Evolutionary conservation across 2,113 vertebrate species (phyloP), one percentile per base, ranked within the genome.

Genomic region (Leptocoma aspasia): DNA sequence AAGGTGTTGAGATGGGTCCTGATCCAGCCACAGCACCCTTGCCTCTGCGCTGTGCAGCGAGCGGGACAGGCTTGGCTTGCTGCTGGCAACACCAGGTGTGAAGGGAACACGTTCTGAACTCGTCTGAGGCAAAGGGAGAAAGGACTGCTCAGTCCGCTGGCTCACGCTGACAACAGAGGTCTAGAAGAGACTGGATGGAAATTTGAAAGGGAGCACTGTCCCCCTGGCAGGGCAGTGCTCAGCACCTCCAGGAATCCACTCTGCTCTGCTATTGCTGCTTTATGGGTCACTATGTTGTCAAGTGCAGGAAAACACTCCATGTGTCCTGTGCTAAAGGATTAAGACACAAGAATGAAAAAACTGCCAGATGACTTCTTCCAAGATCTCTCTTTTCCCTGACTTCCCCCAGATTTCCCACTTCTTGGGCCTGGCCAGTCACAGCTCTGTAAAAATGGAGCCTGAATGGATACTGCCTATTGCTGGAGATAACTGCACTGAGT

Each of bases 341-440:
- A 92, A 95, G 77, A 92, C 63, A 75, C 73, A 83, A 91, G 79
- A 92, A 92, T 33, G 41, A 79, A 86, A 86, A 93, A 72, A 42
- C 60, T 57, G 37, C n/a, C 82, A 63, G 50, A 88, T 5, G 15
- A 83, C 45, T 83, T 90, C 71, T 93, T 81, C 49, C 41, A 88
- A 89, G 57, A 80, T 65, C 45, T 83, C 56, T 85, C 35, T 80
- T 63, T 64, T 66, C 71, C 70, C 95, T 78, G 53, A 78, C 50
- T 68, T 85, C 47, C 77, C 86, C 72, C 86, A 72, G 44, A 92
- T 60, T 72, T 49, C 64, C 52, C 0, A 0, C 26, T 89, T 84
- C 76, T 75, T 2, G 2, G 84, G 52, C 59, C 68, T 72, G 50
- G 50, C 45, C 72, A 82, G 56, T 41, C 0, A 1, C 41, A 92